Percentiles rank a stretch among this genome's conserved stretches.
phyloP scores from a whole-genome alignment of 30 jellyfish, hydroid and myxozoan species.

The Hydractinia symbiolongicarpus region DNA sequence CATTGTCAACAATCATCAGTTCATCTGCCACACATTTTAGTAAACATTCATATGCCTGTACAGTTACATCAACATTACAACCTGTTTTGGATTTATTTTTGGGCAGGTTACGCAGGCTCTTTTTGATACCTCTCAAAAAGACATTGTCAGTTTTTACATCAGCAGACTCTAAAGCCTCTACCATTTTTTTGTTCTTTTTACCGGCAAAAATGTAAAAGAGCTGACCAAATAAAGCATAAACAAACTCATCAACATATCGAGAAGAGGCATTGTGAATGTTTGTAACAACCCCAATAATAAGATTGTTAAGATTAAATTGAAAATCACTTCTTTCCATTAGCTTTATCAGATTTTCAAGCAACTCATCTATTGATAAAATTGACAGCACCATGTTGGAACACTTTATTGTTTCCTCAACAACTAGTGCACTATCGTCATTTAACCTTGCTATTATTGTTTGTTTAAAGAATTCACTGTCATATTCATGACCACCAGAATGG shows the following conservation, averaged over 20 bases:
- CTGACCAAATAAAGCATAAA: slow-evolving; percentile 4
- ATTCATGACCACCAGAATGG: slow-evolving; percentile 24
- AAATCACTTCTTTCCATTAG: not conserved
- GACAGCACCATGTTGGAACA: not conserved
- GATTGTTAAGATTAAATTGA: not conserved
- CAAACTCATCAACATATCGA: slow-evolving; percentile 5
- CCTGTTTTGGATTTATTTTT: not conserved
- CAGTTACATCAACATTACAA: not conserved
- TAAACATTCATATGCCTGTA: not conserved
- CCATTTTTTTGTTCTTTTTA: slow-evolving; percentile 13
- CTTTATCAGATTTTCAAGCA: not conserved
- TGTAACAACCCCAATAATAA: not conserved
- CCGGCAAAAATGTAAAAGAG: not conserved
- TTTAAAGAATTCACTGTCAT: slow-evolving; percentile 34
- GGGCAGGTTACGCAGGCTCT: too few relatives aligned
- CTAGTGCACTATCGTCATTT: slow-evolving; percentile 58
- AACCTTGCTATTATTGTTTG: slow-evolving; percentile 51
- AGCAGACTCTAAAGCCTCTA: not conserved
- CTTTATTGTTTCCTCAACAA: slow-evolving; percentile 44
- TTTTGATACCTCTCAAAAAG: not conserved
- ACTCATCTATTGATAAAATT: slow-evolving; percentile 9
- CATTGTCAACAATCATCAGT: not conserved
- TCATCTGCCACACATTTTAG: slow-evolving; percentile 3
- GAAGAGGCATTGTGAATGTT: not conserved
- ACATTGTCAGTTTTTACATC: not conserved